A percentile compares a stretch with the other conserved stretches of the same genome.
Conservation (phyloP, 1,140 invertebrate genomes). For the Camponotus floridanus region DNA sequence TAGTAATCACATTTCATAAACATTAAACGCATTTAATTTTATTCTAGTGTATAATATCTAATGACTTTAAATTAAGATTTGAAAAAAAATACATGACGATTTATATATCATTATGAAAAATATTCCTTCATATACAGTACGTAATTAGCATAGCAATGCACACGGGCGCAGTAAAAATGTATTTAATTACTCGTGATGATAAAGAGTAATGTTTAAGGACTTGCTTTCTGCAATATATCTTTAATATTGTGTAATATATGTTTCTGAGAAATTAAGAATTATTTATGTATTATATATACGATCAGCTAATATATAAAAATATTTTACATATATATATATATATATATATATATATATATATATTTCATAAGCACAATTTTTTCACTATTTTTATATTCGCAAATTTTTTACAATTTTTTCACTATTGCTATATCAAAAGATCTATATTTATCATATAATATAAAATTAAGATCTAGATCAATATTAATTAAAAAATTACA, state of each 20-base stretch:
- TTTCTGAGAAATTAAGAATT: not conserved
- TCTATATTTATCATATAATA: not conserved
- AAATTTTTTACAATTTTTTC: no score
- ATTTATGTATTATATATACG: not conserved
- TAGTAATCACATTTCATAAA: conserved; percentile 9
- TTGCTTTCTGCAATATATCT: conserved; percentile 20
- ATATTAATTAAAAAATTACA: not conserved
- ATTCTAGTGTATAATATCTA: not conserved
- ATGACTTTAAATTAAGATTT: not conserved
- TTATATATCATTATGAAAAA: not conserved
- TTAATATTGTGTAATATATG: not conserved
- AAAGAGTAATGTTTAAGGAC: not conserved
- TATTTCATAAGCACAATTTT: not conserved
- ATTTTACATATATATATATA: not conserved
- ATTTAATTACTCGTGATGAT: conserved; percentile 22
- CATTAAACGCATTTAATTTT: conserved; percentile 5
- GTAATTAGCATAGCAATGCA: not conserved
- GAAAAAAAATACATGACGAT: not conserved
- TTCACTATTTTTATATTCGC: not conserved
- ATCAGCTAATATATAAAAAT: not conserved
- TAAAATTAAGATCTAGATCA: not conserved
- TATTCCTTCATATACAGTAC: not conserved
- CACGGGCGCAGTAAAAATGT: not conserved
- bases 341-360: not conserved
- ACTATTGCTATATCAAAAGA: no score